Conservation (phyloP, 1,140 invertebrate species). For the Eciton burchellii region DNA sequence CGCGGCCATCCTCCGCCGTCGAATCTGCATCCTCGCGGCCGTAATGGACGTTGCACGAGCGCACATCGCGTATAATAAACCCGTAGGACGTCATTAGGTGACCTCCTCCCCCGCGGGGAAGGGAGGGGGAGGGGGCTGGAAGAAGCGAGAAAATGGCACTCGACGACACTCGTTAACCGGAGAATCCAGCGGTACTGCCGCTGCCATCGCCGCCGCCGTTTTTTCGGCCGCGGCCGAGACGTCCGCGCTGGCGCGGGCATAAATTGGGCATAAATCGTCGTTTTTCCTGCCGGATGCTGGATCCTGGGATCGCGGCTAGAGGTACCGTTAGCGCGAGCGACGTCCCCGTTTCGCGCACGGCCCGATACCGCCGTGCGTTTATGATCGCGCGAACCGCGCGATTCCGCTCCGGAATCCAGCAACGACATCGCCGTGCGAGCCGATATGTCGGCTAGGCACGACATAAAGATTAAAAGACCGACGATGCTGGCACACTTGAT, state of each 20-base stretch:
- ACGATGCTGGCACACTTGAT: neutral
- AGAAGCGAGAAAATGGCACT: slow-evolving; percentile 5
- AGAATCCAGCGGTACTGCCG: neutral
- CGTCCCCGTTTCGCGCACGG: neutral
- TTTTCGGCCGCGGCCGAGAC: neutral
- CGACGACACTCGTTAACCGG: neutral
- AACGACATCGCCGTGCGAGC: neutral
- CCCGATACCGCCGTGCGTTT: too few relatives aligned
- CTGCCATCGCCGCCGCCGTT: too few relatives aligned
- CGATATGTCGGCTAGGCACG: too few relatives aligned
- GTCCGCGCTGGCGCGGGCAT: neutral
- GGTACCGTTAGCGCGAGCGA: neutral
- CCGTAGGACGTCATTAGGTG: slow-evolving; percentile 18
- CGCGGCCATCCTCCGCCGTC: slow-evolving; percentile 26
- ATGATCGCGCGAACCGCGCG: neutral
- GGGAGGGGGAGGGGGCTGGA: neutral
- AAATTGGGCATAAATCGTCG: neutral
- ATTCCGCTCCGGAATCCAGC: neutral
- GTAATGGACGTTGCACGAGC: neutral
- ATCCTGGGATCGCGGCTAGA: neutral
- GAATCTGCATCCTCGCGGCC: slow-evolving; percentile 38
- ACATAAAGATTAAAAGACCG: too few relatives aligned
- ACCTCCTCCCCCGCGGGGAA: neutral
- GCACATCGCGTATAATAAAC: slow-evolving; percentile 27
- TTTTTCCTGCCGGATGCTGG: neutral